Base-by-base conservation (phyloP, 2,797 vertebrate species). In the Manis javanica region DNA sequence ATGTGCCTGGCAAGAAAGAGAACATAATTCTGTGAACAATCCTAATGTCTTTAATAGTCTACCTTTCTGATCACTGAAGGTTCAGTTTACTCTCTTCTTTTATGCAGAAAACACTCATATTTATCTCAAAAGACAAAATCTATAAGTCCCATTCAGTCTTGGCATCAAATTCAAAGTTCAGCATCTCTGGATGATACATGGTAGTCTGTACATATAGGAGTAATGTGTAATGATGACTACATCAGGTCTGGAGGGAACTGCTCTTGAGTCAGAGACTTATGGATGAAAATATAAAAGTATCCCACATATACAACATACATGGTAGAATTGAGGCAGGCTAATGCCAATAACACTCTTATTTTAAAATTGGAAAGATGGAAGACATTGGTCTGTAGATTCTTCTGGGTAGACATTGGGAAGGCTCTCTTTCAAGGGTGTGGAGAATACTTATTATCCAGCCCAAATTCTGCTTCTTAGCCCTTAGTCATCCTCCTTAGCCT, bases 361-460 rank as follows among this genome's bases (percentile, higher is more conserved):
- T 91, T 90, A 39, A 89, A 88, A 89, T 46, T 63, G 31, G 5
- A 66, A 95, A 95, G 77, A 59, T 93, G 14, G 53, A 85, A 79
- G 57, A 66, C 16, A n/a, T 26, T 93, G 15, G 3, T 89, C 26
- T 89, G 0, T 72, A 87, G 61, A 91, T 61, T 61, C 34, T 72
- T 8, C 23, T 49, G 7, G 37, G 63, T 14, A 82, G 63, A 82
- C 0, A 6, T 39, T 59, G 8, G 31, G n/a, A 72, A 2, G 1
- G 14, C 24, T 3, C 12, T 75, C 37, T 91, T 42, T 21, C 26
- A 53, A 7, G 6, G 21, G 7, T 7, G 39, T 86, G 19, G 61
- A 68, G 34, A 85, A 39, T 59, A 15, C 57, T 69, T 94, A 66
- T 69, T 93, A 95, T 51, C 61, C 55, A 72, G 26, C 16, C 29